These are phyloP conservation scores for Parotocinclus haroldoi DNA, from an alignment of 2,797 vertebrate genomes.

Conservation along the genomic window DNA sequence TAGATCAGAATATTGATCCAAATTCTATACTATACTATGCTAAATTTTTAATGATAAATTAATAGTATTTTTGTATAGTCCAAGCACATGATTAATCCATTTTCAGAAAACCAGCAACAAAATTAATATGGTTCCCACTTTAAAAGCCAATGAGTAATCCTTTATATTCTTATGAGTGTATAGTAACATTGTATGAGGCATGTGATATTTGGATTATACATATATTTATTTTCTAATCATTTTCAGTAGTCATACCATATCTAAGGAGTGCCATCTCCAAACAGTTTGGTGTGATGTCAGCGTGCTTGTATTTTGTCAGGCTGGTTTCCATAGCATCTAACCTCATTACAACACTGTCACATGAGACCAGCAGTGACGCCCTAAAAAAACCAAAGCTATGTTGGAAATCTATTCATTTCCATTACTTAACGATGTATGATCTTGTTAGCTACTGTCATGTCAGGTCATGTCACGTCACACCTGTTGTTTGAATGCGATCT, in stretches of 20 bases:
- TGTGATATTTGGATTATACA: not conserved
- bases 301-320: conserved; percentile 41
- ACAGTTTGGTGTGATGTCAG: conserved; percentile 29
- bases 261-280: conserved; percentile 9
- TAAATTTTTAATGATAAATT: no score
- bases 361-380: not conserved
- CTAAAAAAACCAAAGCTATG: conserved; percentile 6
- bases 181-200: not conserved
- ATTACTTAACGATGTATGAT: not conserved
- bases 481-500: not conserved
- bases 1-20: no score
- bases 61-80: no score
- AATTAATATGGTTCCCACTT: not conserved
- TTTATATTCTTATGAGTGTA: not conserved
- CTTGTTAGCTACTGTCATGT: not conserved
- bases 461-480: not conserved
- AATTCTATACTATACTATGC: no score
- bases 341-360: not conserved
- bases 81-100: no score
- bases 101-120: no score
- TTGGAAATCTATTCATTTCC: not conserved
- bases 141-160: not conserved
- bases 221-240: not conserved
- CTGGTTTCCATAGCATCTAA: conserved; percentile 39
- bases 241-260: not conserved